Base-by-base conservation (phyloP, 2,888 invertebrate genomes). In the Neoscelio sp. region DNA sequence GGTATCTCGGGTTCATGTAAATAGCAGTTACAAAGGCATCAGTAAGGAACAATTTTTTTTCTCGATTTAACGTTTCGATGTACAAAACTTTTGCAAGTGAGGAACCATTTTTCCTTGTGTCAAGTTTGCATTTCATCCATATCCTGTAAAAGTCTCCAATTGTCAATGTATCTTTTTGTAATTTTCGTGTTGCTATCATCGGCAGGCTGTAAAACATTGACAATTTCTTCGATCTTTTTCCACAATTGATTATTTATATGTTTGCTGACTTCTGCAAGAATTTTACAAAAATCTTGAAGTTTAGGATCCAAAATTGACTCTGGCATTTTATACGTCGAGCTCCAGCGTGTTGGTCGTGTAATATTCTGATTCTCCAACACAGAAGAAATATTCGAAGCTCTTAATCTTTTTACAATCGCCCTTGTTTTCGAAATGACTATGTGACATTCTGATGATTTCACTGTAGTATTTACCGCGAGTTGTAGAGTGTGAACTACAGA, bases 401-500 rank as follows among this genome's bases (percentile, higher is more conserved):
- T 65, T 8, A 52, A 18, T 30, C 52, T 65, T 20, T 65, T 65
- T 5, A 52, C 52, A 4, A 65, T 15, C 18, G 4, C 20, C 28
- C 65, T 38, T 40, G 50, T 52, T 28, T 50, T 52, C 5, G 40
- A 48, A 33, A 52, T 65, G 1, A 52, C 18, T 17, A 18, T 48
- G 7, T 15, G 18, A 6, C 0, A 0, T 18, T 10, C 17, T n/a
- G n/a, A n/a, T n/a, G n/a, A n/a, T n/a, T n/a, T n/a, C n/a, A n/a
- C n/a, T n/a, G n/a, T n/a, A n/a, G n/a, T n/a, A n/a, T n/a, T n/a
- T n/a, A 65, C 40, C 1, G 40, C 28, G 10, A 65, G 52, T 42
- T 65, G 65, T 0, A 65, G 40, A 8, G 65, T 65, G 8, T 65
- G 65, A 26, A 8, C 65, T 18, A 40, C 50, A 15, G 52, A 65